phyloP scores from a whole-genome alignment of 2,888 invertebrate species.

The Macrosoma leucophasiata region DNA sequence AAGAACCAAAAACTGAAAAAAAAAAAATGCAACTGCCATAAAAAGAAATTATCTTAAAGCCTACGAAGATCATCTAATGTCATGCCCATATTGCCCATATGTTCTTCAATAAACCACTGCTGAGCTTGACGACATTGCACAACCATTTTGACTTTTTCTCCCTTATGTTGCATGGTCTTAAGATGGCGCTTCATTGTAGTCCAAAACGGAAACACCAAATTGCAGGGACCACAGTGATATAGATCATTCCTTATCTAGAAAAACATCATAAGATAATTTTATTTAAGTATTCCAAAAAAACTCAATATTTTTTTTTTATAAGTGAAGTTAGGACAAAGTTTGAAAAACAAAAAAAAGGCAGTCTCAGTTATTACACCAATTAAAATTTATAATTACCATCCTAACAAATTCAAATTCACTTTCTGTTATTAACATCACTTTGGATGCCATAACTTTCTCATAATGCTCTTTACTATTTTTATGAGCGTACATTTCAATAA shows the following conservation, averaged over 20 bases:
- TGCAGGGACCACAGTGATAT: constrained; percentile 52
- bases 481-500: constrained; percentile 33
- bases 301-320: too few species aligned
- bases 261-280: too few species aligned
- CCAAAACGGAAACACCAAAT: constrained; percentile 37
- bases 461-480: constrained; percentile 34
- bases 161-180: constrained; percentile 21
- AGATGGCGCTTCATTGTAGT: constrained; percentile 32
- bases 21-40: too few species aligned
- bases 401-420: constrained; percentile 37
- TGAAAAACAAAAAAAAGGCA: too few species aligned
- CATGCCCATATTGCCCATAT: too few species aligned
- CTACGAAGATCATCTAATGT: too few species aligned
- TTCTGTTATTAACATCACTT: constrained; percentile 26
- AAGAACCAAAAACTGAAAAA: too few species aligned
- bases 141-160: constrained; percentile 13
- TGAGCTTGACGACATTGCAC: not conserved
- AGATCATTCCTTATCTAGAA: too few species aligned
- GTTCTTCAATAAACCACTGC: constrained; percentile 4
- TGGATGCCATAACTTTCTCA: constrained; percentile 30
- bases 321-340: too few species aligned
- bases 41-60: too few species aligned
- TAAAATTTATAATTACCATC: constrained; percentile 42
- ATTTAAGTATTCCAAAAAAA: too few species aligned
- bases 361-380: too few species aligned